Conservation (phyloP, 2,113 vertebrate genomes). For the Gallinago undulata region DNA sequence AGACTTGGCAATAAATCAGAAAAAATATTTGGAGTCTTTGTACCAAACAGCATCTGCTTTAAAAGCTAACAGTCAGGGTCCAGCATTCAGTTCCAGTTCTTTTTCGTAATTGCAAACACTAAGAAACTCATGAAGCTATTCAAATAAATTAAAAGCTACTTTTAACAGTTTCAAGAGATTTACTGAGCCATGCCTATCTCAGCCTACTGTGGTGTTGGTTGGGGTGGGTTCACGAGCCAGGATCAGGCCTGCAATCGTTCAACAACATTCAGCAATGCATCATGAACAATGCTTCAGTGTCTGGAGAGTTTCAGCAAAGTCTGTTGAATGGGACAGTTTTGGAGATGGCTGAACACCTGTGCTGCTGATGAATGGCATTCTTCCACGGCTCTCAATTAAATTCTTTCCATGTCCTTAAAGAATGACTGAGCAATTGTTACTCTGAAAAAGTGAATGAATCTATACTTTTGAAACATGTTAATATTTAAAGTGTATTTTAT, state of each 20-base stretch:
- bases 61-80: constrained; percentile 1
- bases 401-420: background rate
- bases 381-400: background rate
- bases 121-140: background rate
- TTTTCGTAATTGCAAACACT: background rate
- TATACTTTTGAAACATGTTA: background rate
- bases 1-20: constrained; percentile 49
- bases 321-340: background rate
- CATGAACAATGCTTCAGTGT: background rate
- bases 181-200: background rate
- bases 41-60: constrained; percentile 41
- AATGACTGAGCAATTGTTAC: constrained; percentile 5
- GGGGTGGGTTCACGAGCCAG: background rate
- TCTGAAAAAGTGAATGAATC: background rate
- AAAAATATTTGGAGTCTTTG: constrained; percentile 47
- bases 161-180: background rate
- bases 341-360: constrained; percentile 27
- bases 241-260: background rate
- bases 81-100: background rate
- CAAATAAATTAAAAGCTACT: background rate
- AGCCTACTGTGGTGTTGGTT: background rate
- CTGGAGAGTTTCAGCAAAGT: background rate
- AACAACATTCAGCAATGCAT: background rate
- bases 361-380: constrained; percentile 29
- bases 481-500: background rate